Evolutionary conservation across 2,797 vertebrate genomes (phyloP), one percentile per base, ranked within the genome.

Genomic region (Etheostoma perlongum): DNA sequence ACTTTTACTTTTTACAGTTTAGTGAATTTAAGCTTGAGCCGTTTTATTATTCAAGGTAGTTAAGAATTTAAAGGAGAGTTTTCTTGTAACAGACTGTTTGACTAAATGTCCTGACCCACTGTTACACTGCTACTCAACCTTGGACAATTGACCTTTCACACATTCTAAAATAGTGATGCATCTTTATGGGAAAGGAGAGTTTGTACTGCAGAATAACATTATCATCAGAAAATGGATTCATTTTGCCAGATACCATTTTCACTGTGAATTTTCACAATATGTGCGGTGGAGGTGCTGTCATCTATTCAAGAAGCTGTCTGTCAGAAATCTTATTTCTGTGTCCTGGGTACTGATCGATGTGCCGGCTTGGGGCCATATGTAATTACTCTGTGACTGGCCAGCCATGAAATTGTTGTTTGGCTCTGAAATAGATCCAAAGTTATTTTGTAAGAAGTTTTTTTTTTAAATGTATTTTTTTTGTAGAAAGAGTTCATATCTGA

Each of bases 361-460:
- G 85, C 78, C 79, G 46, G 78, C 85, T 87, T 36, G 60, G 76
- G 76, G 85, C 80, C 62, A 57, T 87, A 75, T 91, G 83, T 88
- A 92, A 91, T 92, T 90, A 92, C 87, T 89, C 78, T 83, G 76
- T 57, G 85, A 86, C 85, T 79, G 80, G 72, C 76, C 91, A 88
- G 80, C 88, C 91, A 75, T 93, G 88, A 93, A 91, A 92, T 93
- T 90, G 90, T 90, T 92, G 90, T 91, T 90, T 93, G 88, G 86
- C 74, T 89, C 82, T 68, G 74, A 91, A 92, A 91, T 84, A 48
- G 84, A 92, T 90, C 84, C 70, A 89, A 86, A 90, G 82, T 81
- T 72, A 69, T 87, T 83, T 64, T 44, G 47, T 75, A 66, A 61
- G 73, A 83, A 65, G 48, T 78, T 36, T 10, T 36, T 36, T 84